Base-by-base conservation (phyloP, 2,797 vertebrate genomes). In the Pipistrellus pygmaeus region DNA sequence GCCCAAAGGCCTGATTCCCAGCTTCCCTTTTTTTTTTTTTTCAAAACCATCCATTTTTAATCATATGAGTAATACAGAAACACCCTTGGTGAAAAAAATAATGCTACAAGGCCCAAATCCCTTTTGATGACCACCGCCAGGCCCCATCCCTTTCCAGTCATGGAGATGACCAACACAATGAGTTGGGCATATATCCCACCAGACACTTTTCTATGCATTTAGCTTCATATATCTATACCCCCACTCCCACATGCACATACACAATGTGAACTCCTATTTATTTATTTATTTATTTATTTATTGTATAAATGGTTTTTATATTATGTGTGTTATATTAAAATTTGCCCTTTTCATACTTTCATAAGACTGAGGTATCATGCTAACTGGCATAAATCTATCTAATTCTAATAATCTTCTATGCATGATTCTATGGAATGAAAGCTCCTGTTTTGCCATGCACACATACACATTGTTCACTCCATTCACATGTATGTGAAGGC, bases 1-100 rank as follows among this genome's bases (percentile, higher is more conserved):
- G 62, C 30, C 7, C 38, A 88, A 25, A 14, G 35, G 32, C 35
- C n/a, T 75, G 81, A 25, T 14, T 35, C 25, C 35, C n/a, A 48
- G 8, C 76, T 94, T 94, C 75, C 81, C 51, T 77, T 94, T 96
- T 93, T 41, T 64, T 80, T 41, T 41, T 7, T 93, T 41, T 64
- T 76, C 32, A 6, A 23, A 89, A 81, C 57, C 57, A 83, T 51
- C 48, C 64, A 60, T 55, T 78, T 96, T 86, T 80, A 57, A 83
- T 84, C 60, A 86, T n/a, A 38, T 90, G 71, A 68, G 30, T 76
- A 85, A 94, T 80, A 85, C 3, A 71, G 84, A 94, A 76, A 91
- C 17, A 48, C 21, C 44, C 77, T 76, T 46, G 15, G 64, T 89
- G 35, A 62, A 64, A 78, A 87, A 62, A 71, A 81, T n/a, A 5